phyloP scores from a whole-genome alignment of 2,888 invertebrate species.

The Cheilosia impressa region DNA sequence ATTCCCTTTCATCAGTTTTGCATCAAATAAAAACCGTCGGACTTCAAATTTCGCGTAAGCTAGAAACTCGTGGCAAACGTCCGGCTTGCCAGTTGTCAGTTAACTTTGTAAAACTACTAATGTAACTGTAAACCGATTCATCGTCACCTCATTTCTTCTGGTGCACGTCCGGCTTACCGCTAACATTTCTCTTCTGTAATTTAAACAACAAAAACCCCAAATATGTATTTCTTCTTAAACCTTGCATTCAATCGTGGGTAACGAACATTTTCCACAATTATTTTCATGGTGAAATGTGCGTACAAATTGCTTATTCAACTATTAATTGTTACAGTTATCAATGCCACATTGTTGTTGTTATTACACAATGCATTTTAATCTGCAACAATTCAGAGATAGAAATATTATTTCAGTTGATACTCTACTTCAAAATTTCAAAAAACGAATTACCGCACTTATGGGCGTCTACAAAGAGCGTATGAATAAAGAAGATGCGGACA shows the following conservation, averaged over 20 bases:
- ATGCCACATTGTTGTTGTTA: constrained; percentile 3
- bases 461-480: constrained; percentile 76
- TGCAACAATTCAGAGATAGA: too few relatives aligned
- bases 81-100: background rate
- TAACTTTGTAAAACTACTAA: background rate
- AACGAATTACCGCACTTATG: constrained; percentile 79
- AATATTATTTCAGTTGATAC: constrained; percentile 77
- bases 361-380: background rate
- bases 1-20: too few relatives aligned
- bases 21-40: too few relatives aligned
- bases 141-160: background rate
- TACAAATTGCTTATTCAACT: constrained; percentile 22
- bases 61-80: background rate
- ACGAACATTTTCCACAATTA: constrained; percentile 18
- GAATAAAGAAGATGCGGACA: constrained; percentile 56
- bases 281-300: constrained; percentile 37
- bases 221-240: constrained; percentile 10
- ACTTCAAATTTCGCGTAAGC: background rate
- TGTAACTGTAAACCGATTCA: background rate
- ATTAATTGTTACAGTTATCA: background rate
- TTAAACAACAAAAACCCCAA: constrained; percentile 13
- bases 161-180: constrained; percentile 27
- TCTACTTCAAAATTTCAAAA: constrained; percentile 78
- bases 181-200: background rate
- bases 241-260: background rate